A percentile compares a stretch with the other conserved stretches of the same genome.
Evolutionary conservation across 2,113 vertebrate genomes (phyloP).

Genomic region (Oryzias javanicus): DNA sequence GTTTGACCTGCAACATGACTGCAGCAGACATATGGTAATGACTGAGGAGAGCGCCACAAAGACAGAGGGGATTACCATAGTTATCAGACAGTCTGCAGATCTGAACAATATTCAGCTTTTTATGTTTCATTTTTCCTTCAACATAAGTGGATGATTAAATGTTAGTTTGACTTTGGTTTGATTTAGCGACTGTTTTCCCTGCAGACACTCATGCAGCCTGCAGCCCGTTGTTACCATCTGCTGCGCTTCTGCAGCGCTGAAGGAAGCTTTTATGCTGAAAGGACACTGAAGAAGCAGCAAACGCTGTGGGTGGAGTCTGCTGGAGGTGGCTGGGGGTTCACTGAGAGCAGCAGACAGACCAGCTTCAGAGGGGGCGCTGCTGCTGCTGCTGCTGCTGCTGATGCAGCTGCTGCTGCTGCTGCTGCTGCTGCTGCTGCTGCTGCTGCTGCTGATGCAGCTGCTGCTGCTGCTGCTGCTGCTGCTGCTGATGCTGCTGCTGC

Average conservation of each 20-base stretch:
- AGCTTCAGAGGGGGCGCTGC: background rate
- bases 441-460: too few species aligned
- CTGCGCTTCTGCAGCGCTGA: constrained; percentile 47
- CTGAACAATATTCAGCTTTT: background rate
- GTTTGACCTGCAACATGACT: constrained; percentile 16
- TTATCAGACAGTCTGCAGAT: constrained; percentile 44
- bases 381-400: too few species aligned
- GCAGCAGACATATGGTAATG: constrained; percentile 48
- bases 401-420: too few species aligned
- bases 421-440: too few species aligned
- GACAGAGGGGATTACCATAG: constrained; percentile 50
- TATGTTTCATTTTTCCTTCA: background rate
- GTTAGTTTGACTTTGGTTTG: background rate
- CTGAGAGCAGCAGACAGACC: background rate
- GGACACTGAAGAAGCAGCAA: constrained; percentile 66
- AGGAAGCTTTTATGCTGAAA: constrained; percentile 47
- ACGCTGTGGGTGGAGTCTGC: constrained; percentile 18
- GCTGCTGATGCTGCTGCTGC: too few species aligned
- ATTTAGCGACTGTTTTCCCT: background rate
- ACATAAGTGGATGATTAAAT: background rate
- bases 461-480: too few species aligned
- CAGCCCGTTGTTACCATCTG: constrained; percentile 67
- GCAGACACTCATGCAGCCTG: constrained; percentile 14
- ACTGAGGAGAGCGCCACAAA: constrained; percentile 34
- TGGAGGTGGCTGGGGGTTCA: constrained; percentile 35